phyloP scores from a whole-genome alignment of 2,113 vertebrate genomes.

The Zingel zingel region DNA sequence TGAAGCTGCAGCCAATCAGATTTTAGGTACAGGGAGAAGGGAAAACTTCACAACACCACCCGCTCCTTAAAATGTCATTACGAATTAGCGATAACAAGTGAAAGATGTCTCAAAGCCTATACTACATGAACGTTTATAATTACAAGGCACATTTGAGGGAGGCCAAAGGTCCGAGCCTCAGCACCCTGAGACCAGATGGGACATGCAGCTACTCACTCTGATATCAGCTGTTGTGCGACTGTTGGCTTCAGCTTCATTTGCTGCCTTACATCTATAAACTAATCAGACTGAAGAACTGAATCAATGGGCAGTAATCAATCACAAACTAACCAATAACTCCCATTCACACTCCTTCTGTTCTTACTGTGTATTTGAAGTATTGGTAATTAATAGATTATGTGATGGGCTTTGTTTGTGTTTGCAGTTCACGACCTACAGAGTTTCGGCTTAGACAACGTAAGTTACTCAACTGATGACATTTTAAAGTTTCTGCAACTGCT shows the following conservation, averaged over 20 bases:
- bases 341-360: background rate
- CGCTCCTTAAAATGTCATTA: no score
- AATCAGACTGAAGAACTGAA: background rate
- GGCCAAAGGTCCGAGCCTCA: no score
- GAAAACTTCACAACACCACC: background rate
- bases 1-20: background rate
- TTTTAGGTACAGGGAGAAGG: background rate
- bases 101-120: no score
- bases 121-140: background rate
- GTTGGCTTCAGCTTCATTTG: constrained; percentile 8
- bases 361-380: background rate
- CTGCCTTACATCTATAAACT: background rate
- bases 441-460: constrained; percentile 96
- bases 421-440: constrained; percentile 98
- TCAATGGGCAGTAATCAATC: background rate
- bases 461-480: constrained; percentile 65
- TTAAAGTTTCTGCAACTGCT: background rate
- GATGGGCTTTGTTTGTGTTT: constrained; percentile 53
- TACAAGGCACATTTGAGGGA: background rate
- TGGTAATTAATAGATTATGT: background rate
- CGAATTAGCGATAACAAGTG: no score
- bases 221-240: background rate
- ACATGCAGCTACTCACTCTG: background rate
- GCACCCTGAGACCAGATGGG: background rate
- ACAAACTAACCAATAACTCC: background rate